phyloP scores from a whole-genome alignment of 2,797 vertebrate genomes.

The Apogon hyalosoma region DNA sequence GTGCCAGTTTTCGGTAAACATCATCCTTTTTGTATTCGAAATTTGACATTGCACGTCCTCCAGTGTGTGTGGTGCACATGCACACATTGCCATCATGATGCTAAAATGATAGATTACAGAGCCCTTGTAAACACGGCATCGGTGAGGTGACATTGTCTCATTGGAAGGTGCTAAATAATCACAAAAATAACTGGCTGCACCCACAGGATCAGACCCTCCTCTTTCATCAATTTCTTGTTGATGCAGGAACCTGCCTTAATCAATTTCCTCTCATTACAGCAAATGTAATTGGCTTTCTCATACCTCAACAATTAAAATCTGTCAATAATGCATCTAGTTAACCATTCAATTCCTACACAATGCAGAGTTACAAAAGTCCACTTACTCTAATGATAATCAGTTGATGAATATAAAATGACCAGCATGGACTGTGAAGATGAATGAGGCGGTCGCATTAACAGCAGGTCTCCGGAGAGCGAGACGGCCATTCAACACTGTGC shows the following conservation, averaged over 20 bases:
- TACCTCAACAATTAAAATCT: conserved; percentile 74
- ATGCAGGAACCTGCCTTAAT: conserved; percentile 58
- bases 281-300: conserved; percentile 70
- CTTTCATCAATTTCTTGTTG: conserved; percentile 57
- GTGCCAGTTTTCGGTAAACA: too few relatives aligned
- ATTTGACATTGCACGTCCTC: too few relatives aligned
- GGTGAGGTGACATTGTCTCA: conserved; percentile 42
- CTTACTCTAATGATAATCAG: conserved; percentile 66
- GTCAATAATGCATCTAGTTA: conserved; percentile 69
- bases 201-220: conserved; percentile 39
- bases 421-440: conserved; percentile 48
- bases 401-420: conserved; percentile 75
- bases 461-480: conserved; percentile 25
- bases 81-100: too few relatives aligned
- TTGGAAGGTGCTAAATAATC: conserved; percentile 44
- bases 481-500: conserved; percentile 1
- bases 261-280: conserved; percentile 71
- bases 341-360: conserved; percentile 52
- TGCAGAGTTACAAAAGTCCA: conserved; percentile 48
- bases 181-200: conserved; percentile 43
- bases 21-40: too few relatives aligned
- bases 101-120: too few relatives aligned
- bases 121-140: conserved; percentile 15
- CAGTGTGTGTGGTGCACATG: too few relatives aligned
- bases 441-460: conserved; percentile 32